A percentile compares a stretch with the other conserved stretches of the same genome.
Evolutionary conservation across 2,888 invertebrate genomes (phyloP).

Genomic region (Pycnomerus fuliginosus): DNA sequence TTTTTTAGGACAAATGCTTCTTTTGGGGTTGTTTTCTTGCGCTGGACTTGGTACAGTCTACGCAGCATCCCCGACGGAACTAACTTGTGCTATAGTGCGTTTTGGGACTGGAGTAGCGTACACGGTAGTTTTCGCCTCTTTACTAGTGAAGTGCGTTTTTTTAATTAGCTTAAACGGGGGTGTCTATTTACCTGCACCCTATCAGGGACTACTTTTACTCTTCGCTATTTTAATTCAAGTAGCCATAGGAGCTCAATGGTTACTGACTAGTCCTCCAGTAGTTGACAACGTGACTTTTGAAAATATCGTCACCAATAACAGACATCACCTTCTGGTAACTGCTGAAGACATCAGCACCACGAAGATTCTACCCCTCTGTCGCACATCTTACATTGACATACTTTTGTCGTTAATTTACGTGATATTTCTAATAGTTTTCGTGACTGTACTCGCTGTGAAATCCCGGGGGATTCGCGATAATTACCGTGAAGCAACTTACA

Average conservation of each 20-base stretch:
- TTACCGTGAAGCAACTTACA: constrained; percentile 90
- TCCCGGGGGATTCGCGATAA: constrained; percentile 90
- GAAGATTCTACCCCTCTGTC: constrained; percentile 57
- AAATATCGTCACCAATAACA: constrained; percentile 42
- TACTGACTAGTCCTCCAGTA: constrained; percentile 75
- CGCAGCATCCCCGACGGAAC: constrained; percentile 73
- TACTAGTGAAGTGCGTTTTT: constrained; percentile 92
- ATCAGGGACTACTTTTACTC: constrained; percentile 84
- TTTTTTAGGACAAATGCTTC: constrained; percentile 82
- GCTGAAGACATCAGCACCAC: constrained; percentile 41
- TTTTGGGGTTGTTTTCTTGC: constrained; percentile 79
- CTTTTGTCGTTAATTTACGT: constrained; percentile 80
- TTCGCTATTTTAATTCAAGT: constrained; percentile 91
- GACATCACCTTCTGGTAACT: constrained; percentile 49
- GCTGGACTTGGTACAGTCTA: constrained; percentile 78
- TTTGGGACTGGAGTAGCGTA: constrained; percentile 81
- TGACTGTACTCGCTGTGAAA: constrained; percentile 80
- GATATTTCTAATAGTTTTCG: constrained; percentile 80
- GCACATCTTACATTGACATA: constrained; percentile 69
- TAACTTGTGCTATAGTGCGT: constrained; percentile 79
- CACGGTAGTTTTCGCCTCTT: constrained; percentile 84
- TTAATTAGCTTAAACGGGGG: constrained; percentile 88
- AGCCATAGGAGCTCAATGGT: constrained; percentile 81
- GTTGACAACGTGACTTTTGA: constrained; percentile 54
- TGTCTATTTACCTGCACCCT: constrained; percentile 88